Evolutionary conservation across 2,888 invertebrate genomes (phyloP).

Genomic region (Deilephila porcellus): DNA sequence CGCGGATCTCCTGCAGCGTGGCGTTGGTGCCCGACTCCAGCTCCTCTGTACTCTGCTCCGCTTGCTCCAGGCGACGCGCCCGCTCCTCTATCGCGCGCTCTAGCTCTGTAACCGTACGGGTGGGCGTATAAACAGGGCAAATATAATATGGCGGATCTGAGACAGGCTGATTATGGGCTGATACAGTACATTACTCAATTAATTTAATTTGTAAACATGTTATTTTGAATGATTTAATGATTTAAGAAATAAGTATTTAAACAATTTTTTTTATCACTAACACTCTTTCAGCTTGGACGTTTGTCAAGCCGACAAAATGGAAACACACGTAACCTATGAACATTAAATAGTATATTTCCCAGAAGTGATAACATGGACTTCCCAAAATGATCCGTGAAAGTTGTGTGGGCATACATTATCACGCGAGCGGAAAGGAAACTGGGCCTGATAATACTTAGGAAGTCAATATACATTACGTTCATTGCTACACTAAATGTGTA

Average conservation of each 20-base stretch:
- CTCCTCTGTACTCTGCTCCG: conserved; percentile 64
- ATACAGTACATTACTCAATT: no score
- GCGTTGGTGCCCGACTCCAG: conserved; percentile 73
- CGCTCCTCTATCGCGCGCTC: conserved; percentile 86
- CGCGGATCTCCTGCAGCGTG: conserved; percentile 74
- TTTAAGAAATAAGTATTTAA: no score
- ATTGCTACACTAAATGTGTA: conserved; percentile 8
- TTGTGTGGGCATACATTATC: conserved; percentile 24
- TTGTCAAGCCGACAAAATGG: no score
- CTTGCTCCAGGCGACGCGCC: conserved; percentile 82
- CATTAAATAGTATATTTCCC: background rate
- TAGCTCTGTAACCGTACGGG: conserved; percentile 73
- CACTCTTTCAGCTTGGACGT: no score
- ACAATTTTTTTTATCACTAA: no score
- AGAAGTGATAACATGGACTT: background rate
- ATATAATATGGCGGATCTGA: no score
- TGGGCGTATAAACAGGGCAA: conserved; percentile 10
- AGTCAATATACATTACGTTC: conserved; percentile 29
- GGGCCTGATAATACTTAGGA: conserved; percentile 34
- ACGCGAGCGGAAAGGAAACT: conserved; percentile 32
- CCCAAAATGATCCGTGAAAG: conserved; percentile 24
- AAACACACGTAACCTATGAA: background rate
- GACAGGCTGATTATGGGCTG: no score
- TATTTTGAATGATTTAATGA: no score
- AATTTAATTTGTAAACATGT: no score